Evolutionary conservation across 1,140 invertebrate genomes (phyloP).

Genomic region (Propsilocerus akamusi): DNA sequence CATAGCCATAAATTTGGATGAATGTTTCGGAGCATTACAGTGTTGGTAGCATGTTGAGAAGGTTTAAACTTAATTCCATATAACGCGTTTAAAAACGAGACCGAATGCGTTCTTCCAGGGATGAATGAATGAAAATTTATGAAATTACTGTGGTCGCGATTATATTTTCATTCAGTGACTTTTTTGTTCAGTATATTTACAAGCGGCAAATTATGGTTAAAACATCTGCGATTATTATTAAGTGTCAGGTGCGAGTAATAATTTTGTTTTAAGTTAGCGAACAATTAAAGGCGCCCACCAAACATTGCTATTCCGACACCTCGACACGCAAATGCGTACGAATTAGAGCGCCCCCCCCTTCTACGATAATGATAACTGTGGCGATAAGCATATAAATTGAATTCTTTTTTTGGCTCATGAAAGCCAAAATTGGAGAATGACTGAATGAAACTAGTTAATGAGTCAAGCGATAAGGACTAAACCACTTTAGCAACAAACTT

Average conservation of each 20-base stretch:
- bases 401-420: background rate
- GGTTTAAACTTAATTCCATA: too few relatives aligned
- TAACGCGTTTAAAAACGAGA: too few relatives aligned
- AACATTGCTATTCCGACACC: background rate
- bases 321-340: slow-evolving; percentile 1
- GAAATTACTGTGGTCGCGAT: too few relatives aligned
- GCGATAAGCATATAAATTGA: background rate
- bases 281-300: background rate
- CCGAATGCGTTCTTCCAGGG: too few relatives aligned
- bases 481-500: slow-evolving; percentile 1
- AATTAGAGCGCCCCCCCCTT: background rate
- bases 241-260: slow-evolving; percentile 1
- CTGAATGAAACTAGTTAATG: background rate
- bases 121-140: too few relatives aligned
- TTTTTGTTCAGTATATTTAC: too few relatives aligned
- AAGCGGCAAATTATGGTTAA: too few relatives aligned
- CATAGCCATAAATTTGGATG: too few relatives aligned
- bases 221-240: too few relatives aligned
- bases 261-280: background rate
- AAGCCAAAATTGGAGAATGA: background rate
- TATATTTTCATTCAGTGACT: too few relatives aligned
- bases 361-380: background rate
- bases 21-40: too few relatives aligned
- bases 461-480: background rate
- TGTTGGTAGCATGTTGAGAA: too few relatives aligned